A percentile compares a stretch with the other conserved stretches of the same genome.
Conservation (phyloP, 2,888 invertebrate genomes). For the Neria commutata region DNA sequence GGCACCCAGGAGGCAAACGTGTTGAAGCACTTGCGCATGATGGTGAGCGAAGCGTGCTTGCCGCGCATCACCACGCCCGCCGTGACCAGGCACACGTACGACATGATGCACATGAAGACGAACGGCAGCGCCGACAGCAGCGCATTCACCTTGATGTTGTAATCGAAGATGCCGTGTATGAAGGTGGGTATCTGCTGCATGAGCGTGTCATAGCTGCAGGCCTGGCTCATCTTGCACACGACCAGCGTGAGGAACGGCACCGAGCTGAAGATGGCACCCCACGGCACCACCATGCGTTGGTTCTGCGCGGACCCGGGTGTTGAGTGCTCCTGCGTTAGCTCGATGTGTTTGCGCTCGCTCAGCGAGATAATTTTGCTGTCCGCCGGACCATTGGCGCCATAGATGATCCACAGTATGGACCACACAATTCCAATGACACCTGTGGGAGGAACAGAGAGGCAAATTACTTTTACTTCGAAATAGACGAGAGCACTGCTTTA, state of each 20-base stretch:
- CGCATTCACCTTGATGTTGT: conserved; percentile 65
- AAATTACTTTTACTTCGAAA: too few species aligned
- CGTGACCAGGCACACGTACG: conserved; percentile 60
- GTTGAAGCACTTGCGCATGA: conserved; percentile 41
- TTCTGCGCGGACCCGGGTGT: conserved; percentile 50
- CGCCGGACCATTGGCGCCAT: conserved; percentile 70
- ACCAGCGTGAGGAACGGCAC: conserved; percentile 75
- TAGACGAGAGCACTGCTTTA: too few species aligned
- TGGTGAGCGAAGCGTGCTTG: conserved; percentile 50
- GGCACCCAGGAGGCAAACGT: conserved; percentile 53
- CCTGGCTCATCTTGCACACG: conserved; percentile 68
- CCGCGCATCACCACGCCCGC: conserved; percentile 61
- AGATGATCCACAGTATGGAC: conserved; percentile 66
- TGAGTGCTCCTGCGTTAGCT: conserved; percentile 62
- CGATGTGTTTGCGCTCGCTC: conserved; percentile 70
- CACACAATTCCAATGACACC: conserved; percentile 68
- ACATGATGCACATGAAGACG: conserved; percentile 62
- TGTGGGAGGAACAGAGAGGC: too few species aligned
- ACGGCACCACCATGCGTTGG: conserved; percentile 65
- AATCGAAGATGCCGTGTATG: conserved; percentile 67
- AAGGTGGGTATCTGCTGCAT: conserved; percentile 72
- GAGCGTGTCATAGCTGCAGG: conserved; percentile 73
- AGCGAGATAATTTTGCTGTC: conserved; percentile 66
- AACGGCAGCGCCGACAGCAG: conserved; percentile 64
- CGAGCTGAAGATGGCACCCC: conserved; percentile 73